Evolutionary conservation across 1,140 invertebrate species (phyloP), one percentile per base, ranked within the genome.

Genomic region (Saccostrea glomerata): DNA sequence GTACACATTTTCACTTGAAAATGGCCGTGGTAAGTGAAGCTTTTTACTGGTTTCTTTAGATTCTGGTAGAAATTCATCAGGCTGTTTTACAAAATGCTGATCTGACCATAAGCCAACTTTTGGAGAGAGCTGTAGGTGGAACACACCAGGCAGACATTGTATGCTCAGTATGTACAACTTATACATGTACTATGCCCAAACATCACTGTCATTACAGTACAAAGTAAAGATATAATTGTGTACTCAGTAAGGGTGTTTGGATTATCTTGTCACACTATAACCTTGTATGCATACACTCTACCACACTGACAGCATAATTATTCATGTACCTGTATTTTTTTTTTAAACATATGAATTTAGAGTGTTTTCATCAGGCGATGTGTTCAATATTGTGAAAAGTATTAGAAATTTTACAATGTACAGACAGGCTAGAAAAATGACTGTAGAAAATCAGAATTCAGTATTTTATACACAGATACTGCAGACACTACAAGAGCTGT

Each of bases 141-240:
- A 30, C 70, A 77, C 70, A 77, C 15, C 70, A 77, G 70, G 70
- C 70, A 77, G 70, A 77, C 25, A 77, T 77, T 36, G 70, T 77
- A 77, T 77, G 25, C 70, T 77, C 70, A 77, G 70, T 77, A 77
- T 30, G 70, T 77, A 36, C 30, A 77, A 73, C n/a, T n/a, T n/a
- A n/a, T n/a, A n/a, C 25, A 20, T 25, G 15, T 12, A 11, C 11
- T 25, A 77, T 77, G 5, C 17, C 13, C 6, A 36, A 63, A 17
- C 5, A 63, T 17, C 58, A 63, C 20, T 63, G 58, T 63, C 58
- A 63, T 63, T 20, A 63, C 5, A 20, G 58, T 63, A 6, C 47
- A 47, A 47, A 47, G 47, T 47, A 47, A 1, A 47, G 47, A 9
- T 5, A 47, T 7, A 47, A 47, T 6, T 47, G 5, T 6, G 47